Conservation (phyloP, 2,888 invertebrate genomes). For the Altica lythri region DNA sequence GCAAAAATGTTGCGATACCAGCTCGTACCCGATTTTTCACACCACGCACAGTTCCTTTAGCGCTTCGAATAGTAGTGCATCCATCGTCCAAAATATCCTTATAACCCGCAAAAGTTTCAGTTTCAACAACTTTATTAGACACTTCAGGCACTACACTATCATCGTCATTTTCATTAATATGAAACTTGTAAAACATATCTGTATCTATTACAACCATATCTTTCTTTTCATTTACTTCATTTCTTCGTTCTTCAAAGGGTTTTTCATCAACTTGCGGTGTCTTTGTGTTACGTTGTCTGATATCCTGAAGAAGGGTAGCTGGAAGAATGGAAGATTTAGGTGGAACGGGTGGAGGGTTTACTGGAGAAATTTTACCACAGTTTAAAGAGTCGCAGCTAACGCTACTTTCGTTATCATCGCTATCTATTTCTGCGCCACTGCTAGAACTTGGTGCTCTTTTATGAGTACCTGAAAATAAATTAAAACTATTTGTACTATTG, state of each 20-base stretch:
- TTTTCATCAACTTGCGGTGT: constrained; percentile 62
- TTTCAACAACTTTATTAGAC: constrained; percentile 51
- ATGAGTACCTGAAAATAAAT: constrained; percentile 50
- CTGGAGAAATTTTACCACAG: constrained; percentile 64
- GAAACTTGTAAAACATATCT: constrained; percentile 82
- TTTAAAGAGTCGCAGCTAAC: constrained; percentile 84
- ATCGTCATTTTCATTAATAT: constrained; percentile 78
- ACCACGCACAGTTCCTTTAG: constrained; percentile 90
- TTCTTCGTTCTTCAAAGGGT: constrained; percentile 69
- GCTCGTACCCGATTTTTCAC: constrained; percentile 93
- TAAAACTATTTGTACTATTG: no score
- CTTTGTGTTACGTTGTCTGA: constrained; percentile 62
- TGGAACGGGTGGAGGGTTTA: constrained; percentile 35
- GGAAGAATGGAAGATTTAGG: constrained; percentile 60
- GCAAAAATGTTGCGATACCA: constrained; percentile 93
- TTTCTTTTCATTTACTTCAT: constrained; percentile 56
- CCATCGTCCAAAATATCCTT: constrained; percentile 71
- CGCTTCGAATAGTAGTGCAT: constrained; percentile 83
- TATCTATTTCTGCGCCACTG: constrained; percentile 70
- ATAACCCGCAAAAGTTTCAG: constrained; percentile 77
- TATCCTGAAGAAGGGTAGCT: constrained; percentile 70
- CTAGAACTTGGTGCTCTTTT: constrained; percentile 58
- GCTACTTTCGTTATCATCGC: constrained; percentile 75
- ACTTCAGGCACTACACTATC: constrained; percentile 59
- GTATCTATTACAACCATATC: constrained; percentile 61